Conservation (phyloP, 92 coral and sea anemone genomes). For the Pocillopora grandis region DNA sequence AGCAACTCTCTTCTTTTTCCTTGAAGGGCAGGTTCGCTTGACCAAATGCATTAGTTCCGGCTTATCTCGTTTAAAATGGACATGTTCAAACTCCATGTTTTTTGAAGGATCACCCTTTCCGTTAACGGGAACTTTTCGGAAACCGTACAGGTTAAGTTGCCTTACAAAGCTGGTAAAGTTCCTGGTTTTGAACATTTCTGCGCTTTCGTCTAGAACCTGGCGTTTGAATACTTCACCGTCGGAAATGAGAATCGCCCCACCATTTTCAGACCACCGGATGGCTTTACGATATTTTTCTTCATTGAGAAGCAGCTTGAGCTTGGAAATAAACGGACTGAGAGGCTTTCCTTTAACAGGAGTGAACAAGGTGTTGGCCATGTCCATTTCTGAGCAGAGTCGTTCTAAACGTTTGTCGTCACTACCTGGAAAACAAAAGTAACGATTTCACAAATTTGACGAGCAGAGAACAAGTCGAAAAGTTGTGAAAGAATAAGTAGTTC, state of each 20-base stretch:
- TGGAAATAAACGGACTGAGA: conserved; percentile 95
- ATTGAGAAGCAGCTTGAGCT: conserved; percentile 87
- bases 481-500: neutral
- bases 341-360: conserved; percentile 89
- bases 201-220: conserved; percentile 94
- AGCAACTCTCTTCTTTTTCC: conserved; percentile 81
- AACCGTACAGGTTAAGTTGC: conserved; percentile 95
- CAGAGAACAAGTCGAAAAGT: neutral
- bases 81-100: conserved; percentile 97
- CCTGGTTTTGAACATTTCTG: conserved; percentile 97
- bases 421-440: conserved; percentile 23
- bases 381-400: conserved; percentile 51
- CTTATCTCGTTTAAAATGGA: conserved; percentile 82
- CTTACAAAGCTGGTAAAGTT: conserved; percentile 98
- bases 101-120: conserved; percentile 99
- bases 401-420: conserved; percentile 42
- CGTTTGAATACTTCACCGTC: conserved; percentile 99
- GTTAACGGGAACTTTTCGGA: conserved; percentile 91
- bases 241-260: conserved; percentile 92
- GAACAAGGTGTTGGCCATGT: conserved; percentile 43
- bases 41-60: conserved; percentile 97
- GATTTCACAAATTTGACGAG: conserved; percentile 13
- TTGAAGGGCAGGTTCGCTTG: conserved; percentile 83
- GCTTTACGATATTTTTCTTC: conserved; percentile 97
- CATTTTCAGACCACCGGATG: conserved; percentile 95